Percentiles rank a stretch among this genome's conserved stretches.
Conservation (phyloP, 2,113 vertebrate species). For the Cavia porcellus region DNA sequence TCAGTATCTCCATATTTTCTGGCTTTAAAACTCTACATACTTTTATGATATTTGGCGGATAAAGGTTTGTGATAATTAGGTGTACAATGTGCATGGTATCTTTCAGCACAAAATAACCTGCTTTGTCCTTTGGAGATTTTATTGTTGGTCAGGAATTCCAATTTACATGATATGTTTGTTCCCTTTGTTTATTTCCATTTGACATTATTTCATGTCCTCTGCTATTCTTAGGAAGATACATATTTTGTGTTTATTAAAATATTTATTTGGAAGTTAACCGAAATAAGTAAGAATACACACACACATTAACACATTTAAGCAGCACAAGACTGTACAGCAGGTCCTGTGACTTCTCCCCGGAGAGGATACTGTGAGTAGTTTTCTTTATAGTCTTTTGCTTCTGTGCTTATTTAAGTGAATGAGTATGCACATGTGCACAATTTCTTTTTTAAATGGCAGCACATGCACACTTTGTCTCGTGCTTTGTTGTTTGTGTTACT, state of each 20-base stretch:
- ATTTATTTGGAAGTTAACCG: slow-evolving; percentile 26
- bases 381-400: background rate
- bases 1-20: background rate
- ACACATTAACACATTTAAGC: background rate
- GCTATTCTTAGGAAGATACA: background rate
- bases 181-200: background rate
- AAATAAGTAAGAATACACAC: background rate
- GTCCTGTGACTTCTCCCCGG: too few species aligned
- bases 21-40: background rate
- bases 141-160: background rate
- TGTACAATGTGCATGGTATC: background rate
- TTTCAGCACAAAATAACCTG: background rate
- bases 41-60: background rate
- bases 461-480: background rate
- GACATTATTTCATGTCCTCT: background rate
- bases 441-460: background rate
- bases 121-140: background rate
- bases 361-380: background rate
- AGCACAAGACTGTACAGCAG: background rate
- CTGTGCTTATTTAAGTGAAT: background rate
- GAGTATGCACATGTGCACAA: fast-evolving
- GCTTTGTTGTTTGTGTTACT: background rate
- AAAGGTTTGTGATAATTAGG: background rate
- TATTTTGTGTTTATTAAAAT: background rate
- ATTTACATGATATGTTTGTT: background rate